A percentile compares a stretch with the other conserved stretches of the same genome.
Conservation (phyloP, 2,113 vertebrate species). For the Caranx melampygus region DNA sequence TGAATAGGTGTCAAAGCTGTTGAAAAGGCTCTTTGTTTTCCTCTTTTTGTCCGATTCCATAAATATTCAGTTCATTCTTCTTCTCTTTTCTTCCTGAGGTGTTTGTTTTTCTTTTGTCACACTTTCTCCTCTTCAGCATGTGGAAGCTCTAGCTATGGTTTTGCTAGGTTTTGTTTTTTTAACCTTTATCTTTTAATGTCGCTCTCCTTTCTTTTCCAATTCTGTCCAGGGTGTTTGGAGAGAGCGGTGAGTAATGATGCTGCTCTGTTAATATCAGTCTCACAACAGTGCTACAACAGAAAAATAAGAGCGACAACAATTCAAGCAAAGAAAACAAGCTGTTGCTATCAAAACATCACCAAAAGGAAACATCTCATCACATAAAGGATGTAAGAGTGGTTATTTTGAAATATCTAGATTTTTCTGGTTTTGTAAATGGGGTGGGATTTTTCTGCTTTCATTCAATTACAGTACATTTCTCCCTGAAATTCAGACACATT, state of each 20-base stretch:
- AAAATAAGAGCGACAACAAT: not conserved
- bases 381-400: not conserved
- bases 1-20: slow-evolving; percentile 56
- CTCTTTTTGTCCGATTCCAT: slow-evolving; percentile 30
- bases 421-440: not conserved
- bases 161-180: not conserved
- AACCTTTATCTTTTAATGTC: slow-evolving; percentile 41
- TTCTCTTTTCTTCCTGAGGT: slow-evolving; percentile 18
- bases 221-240: slow-evolving; percentile 34
- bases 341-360: not conserved
- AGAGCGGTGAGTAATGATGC: slow-evolving; percentile 54
- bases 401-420: not conserved
- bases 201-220: slow-evolving; percentile 51
- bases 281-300: not conserved
- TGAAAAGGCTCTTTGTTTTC: slow-evolving; percentile 69
- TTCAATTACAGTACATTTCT: not conserved
- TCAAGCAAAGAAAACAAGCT: slow-evolving; percentile 7
- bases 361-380: not conserved
- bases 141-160: slow-evolving; percentile 4
- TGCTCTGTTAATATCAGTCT: slow-evolving; percentile 17
- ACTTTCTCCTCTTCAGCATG: slow-evolving; percentile 34
- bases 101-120: slow-evolving; percentile 66
- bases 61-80: slow-evolving; percentile 52
- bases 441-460: not conserved
- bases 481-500: not conserved